Percentiles rank a stretch among this genome's conserved stretches.
These are phyloP conservation scores for Herminia tarsipennalis DNA, from an alignment of 2,888 invertebrate species.

Conservation along the genomic window DNA sequence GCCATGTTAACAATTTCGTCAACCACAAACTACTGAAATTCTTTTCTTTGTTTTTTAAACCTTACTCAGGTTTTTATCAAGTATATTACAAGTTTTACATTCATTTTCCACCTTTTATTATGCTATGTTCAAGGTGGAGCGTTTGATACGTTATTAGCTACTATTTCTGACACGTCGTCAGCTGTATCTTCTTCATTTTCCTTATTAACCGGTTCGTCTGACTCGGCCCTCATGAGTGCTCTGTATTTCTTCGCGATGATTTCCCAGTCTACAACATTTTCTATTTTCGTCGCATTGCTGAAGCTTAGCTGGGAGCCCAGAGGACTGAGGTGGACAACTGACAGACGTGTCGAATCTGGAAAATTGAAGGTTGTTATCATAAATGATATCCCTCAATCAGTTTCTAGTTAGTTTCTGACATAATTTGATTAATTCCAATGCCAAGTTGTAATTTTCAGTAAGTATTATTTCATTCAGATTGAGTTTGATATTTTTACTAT, in stretches of 20 bases:
- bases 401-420: no score
- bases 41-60: neutral
- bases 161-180: conserved; percentile 73
- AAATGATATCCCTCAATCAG: no score
- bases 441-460: no score
- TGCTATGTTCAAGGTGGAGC: conserved; percentile 69
- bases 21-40: neutral
- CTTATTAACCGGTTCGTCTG: conserved; percentile 68
- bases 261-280: conserved; percentile 97
- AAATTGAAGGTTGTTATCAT: no score
- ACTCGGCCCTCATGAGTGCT: conserved; percentile 85
- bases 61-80: conserved; percentile 1
- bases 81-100: conserved; percentile 32
- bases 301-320: conserved; percentile 94
- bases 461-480: no score
- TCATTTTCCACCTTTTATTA: conserved; percentile 6
- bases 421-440: no score
- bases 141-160: conserved; percentile 74
- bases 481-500: neutral
- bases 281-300: conserved; percentile 91
- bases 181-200: conserved; percentile 74
- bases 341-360: conserved; percentile 90
- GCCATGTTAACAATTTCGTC: neutral
- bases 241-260: conserved; percentile 95
- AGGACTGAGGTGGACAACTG: conserved; percentile 93